phyloP scores from a whole-genome alignment of 1,140 invertebrate genomes.

The Drosophila ohnishii region DNA sequence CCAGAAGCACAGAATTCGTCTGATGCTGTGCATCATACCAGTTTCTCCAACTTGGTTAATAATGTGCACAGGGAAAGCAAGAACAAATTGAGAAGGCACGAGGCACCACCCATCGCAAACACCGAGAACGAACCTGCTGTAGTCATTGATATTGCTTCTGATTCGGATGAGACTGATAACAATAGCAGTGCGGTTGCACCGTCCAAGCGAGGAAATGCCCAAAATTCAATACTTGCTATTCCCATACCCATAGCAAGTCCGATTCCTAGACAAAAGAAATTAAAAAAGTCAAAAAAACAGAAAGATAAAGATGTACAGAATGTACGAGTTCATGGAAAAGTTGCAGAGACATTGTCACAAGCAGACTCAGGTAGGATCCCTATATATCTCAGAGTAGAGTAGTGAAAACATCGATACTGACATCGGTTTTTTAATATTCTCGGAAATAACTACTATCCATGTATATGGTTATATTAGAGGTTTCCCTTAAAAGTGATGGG shows the following conservation, averaged over 20 bases:
- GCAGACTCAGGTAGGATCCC: slow-evolving; percentile 51
- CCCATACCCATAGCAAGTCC: slow-evolving; percentile 18
- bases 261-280: slow-evolving; percentile 49
- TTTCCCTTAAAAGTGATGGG: too few species aligned
- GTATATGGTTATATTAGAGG: not conserved
- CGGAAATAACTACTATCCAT: not conserved
- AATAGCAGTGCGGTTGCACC: slow-evolving; percentile 7
- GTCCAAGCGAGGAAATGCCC: slow-evolving; percentile 4
- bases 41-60: slow-evolving; percentile 58
- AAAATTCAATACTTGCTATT: slow-evolving; percentile 11
- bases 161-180: slow-evolving; percentile 68
- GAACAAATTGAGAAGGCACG: not conserved
- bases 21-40: slow-evolving; percentile 35
- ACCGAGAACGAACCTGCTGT: slow-evolving; percentile 67
- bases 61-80: slow-evolving; percentile 43
- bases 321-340: slow-evolving; percentile 17
- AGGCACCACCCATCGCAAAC: slow-evolving; percentile 25
- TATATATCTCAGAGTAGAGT: not conserved
- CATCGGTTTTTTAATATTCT: not conserved
- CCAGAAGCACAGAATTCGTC: slow-evolving; percentile 23
- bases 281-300: slow-evolving; percentile 68
- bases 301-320: slow-evolving; percentile 39
- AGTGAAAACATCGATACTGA: not conserved
- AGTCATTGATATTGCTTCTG: slow-evolving; percentile 74
- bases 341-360: slow-evolving; percentile 12